Evolutionary conservation across 2,113 vertebrate species (phyloP).

Genomic region (Odocoileus virginianus): DNA sequence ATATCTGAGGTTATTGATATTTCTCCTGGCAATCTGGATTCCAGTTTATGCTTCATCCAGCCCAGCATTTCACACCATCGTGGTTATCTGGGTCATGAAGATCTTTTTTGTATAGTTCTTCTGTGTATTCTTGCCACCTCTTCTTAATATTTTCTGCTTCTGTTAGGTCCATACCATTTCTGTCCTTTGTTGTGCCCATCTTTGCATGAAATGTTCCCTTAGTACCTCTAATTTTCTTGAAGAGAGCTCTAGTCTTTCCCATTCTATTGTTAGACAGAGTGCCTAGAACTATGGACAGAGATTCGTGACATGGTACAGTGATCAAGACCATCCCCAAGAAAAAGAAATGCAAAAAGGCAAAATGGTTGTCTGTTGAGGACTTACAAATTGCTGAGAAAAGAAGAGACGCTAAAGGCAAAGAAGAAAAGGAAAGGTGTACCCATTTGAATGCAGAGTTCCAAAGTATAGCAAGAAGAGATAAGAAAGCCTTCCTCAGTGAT

Average conservation of each 20-base stretch:
- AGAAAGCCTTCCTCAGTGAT: not conserved
- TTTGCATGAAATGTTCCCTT: not conserved
- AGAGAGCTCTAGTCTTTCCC: not conserved
- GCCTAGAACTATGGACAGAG: not conserved
- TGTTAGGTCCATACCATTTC: not conserved
- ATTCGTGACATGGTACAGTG: not conserved
- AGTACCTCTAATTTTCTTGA: not conserved
- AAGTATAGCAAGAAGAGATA: not conserved
- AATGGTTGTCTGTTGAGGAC: not conserved
- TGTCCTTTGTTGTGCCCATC: not conserved
- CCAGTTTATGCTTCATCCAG: not conserved
- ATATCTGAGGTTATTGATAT: not conserved
- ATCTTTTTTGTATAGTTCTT: not conserved
- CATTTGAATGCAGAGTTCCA: not conserved
- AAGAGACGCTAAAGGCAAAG: not conserved
- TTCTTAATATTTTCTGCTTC: not conserved
- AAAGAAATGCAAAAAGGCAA: not conserved
- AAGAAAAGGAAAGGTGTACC: not conserved
- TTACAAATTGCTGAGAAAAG: not conserved
- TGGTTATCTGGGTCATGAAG: not conserved
- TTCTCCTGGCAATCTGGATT: not conserved
- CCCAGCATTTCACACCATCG: not conserved
- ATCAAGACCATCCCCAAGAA: not conserved
- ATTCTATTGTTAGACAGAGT: not conserved
- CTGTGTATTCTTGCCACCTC: not conserved